These are phyloP conservation scores for Drosophila lacicola DNA, from an alignment of 2,888 invertebrate species.

Conservation along the genomic window DNA sequence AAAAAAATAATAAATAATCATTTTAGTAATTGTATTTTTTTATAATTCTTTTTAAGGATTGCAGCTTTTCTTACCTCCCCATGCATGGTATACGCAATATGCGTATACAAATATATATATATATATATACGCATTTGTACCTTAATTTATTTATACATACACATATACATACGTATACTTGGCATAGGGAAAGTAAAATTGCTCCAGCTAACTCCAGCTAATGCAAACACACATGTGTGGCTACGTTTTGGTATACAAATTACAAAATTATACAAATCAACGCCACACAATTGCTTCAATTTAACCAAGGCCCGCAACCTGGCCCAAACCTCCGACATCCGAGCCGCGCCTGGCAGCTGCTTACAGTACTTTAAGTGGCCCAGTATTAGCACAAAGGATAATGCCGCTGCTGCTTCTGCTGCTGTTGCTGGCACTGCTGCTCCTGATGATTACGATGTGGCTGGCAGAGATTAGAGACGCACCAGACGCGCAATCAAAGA, in stretches of 20 bases:
- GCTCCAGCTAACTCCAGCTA: slow-evolving; percentile 33
- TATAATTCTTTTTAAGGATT: neutral
- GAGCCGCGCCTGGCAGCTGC: slow-evolving; percentile 38
- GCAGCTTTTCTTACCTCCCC: slow-evolving; percentile 19
- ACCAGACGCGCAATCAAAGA: slow-evolving; percentile 73
- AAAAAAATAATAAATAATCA: too few species aligned
- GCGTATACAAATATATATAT: neutral
- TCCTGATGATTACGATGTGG: slow-evolving; percentile 62
- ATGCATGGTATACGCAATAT: neutral
- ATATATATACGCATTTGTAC: neutral
- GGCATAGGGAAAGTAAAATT: slow-evolving; percentile 61
- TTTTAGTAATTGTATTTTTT: neutral
- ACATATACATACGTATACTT: neutral
- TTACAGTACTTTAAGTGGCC: slow-evolving; percentile 43
- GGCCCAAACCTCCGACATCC: neutral
- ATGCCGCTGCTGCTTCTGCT: slow-evolving; percentile 11
- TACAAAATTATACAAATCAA: slow-evolving; percentile 81
- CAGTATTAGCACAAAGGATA: slow-evolving; percentile 51
- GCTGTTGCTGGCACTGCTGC: slow-evolving; percentile 3
- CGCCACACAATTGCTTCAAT: slow-evolving; percentile 81
- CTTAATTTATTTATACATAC: slow-evolving; percentile 16
- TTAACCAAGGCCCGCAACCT: slow-evolving; percentile 50
- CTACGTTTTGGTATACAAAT: slow-evolving; percentile 80
- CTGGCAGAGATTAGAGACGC: slow-evolving; percentile 74
- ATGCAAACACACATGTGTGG: slow-evolving; percentile 68